These are phyloP conservation scores for Aphis craccivora DNA, from an alignment of 1,140 invertebrate species.

Conservation along the genomic window DNA sequence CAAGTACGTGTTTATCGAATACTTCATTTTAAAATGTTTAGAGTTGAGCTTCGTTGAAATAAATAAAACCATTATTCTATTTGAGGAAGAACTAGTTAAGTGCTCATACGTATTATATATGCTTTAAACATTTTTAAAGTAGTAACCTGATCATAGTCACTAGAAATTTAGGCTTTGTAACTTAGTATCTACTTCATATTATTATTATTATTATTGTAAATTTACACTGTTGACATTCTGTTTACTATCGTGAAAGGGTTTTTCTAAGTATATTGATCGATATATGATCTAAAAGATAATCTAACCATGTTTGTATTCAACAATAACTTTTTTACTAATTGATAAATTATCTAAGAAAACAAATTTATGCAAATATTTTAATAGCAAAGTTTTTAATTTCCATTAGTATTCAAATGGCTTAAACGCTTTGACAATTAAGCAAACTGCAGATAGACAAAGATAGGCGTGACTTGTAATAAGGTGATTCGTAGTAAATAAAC, in stretches of 20 bases:
- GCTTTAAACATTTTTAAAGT: neutral
- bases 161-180: neutral
- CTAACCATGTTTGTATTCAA: neutral
- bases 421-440: neutral
- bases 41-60: neutral
- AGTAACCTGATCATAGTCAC: neutral
- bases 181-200: neutral
- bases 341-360: neutral
- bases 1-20: neutral
- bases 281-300: neutral
- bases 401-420: neutral
- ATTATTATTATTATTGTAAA: neutral
- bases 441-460: too few species aligned
- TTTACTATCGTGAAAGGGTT: too few species aligned
- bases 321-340: neutral
- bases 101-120: neutral
- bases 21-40: neutral
- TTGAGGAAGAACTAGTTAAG: neutral
- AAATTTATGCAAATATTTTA: neutral
- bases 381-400: neutral
- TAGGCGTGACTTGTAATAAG: too few species aligned
- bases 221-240: too few species aligned
- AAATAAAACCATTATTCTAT: neutral
- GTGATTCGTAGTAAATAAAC: too few species aligned
- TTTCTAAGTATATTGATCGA: too few species aligned